phyloP scores from a whole-genome alignment of 2,797 vertebrate genomes.

The Nyctalus aviator region DNA sequence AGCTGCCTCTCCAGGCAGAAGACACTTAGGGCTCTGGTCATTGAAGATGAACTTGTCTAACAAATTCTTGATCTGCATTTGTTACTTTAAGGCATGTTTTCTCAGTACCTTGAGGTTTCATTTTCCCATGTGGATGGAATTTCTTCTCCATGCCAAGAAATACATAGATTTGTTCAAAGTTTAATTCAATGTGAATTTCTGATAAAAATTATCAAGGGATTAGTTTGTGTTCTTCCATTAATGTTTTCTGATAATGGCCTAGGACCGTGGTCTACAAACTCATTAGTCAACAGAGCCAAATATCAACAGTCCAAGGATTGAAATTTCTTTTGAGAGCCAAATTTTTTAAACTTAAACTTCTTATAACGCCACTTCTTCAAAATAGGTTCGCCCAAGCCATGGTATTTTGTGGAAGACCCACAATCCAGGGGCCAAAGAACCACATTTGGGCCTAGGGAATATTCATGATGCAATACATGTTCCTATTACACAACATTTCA shows the following conservation, averaged over 20 bases:
- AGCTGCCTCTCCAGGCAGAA: slow-evolving; percentile 70
- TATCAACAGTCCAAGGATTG: too few relatives aligned
- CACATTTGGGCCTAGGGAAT: neutral
- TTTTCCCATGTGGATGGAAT: slow-evolving; percentile 61
- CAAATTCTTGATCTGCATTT: slow-evolving; percentile 71
- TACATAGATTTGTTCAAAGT: slow-evolving; percentile 65
- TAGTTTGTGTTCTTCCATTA: slow-evolving; percentile 7
- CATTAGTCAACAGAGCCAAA: too few relatives aligned
- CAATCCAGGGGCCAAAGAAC: too few relatives aligned
- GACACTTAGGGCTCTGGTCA: slow-evolving; percentile 58
- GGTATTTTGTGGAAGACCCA: too few relatives aligned
- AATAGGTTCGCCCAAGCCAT: too few relatives aligned
- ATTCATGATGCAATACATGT: neutral
- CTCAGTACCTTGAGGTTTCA: slow-evolving; percentile 68
- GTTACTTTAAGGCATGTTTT: slow-evolving; percentile 63
- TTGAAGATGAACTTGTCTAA: slow-evolving; percentile 72
- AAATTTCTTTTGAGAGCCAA: too few relatives aligned
- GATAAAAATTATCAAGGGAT: neutral
- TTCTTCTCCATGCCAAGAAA: slow-evolving; percentile 75
- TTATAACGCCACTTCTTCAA: too few relatives aligned
- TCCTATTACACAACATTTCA: neutral
- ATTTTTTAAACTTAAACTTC: too few relatives aligned
- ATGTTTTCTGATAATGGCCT: neutral
- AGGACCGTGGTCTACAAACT: too few relatives aligned
- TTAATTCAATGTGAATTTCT: slow-evolving; percentile 46